These are phyloP conservation scores for Gallinago jamesoni DNA, from an alignment of 2,113 vertebrate species.

Conservation along the genomic window DNA sequence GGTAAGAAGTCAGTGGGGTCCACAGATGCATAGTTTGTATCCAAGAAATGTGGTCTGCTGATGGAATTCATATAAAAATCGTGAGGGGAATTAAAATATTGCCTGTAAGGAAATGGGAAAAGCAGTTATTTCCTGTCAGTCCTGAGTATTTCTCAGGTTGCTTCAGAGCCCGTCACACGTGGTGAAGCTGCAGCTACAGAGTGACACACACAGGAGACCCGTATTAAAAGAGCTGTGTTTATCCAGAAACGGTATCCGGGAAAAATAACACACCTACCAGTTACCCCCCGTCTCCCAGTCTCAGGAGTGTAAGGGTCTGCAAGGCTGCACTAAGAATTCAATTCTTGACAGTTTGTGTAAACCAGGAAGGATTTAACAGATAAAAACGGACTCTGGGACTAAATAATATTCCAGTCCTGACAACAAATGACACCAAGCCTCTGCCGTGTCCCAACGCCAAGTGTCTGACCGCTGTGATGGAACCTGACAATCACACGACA, in stretches of 20 bases:
- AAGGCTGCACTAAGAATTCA: neutral
- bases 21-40: slow-evolving; percentile 63
- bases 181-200: neutral
- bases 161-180: neutral
- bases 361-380: neutral
- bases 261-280: neutral
- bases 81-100: slow-evolving; percentile 51
- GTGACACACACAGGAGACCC: neutral
- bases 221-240: neutral
- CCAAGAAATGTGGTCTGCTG: slow-evolving; percentile 36
- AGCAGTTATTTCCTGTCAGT: neutral
- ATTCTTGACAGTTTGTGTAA: neutral
- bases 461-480: rapidly evolving
- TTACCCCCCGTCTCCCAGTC: neutral
- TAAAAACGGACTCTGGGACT: neutral
- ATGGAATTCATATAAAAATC: slow-evolving; percentile 57
- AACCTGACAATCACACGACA: neutral
- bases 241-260: neutral
- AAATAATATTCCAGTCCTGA: neutral
- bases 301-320: neutral
- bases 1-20: slow-evolving; percentile 61
- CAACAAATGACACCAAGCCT: neutral
- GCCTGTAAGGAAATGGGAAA: slow-evolving; percentile 56
- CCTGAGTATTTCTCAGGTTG: neutral
- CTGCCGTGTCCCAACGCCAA: neutral